These are phyloP conservation scores for Tenthredo amoena DNA, from an alignment of 2,888 invertebrate species.

Conservation along the genomic window DNA sequence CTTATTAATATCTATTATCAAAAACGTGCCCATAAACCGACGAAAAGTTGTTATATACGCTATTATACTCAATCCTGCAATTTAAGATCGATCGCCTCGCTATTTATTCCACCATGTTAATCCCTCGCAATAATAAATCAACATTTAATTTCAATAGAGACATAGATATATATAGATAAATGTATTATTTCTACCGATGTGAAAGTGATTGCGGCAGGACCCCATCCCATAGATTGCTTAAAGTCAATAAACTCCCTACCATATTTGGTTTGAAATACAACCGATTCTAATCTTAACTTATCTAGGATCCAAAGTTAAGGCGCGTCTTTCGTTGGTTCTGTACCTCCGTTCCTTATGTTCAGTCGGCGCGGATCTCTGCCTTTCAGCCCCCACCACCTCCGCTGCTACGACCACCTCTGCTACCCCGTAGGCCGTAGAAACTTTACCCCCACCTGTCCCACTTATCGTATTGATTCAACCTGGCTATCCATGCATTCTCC, in stretches of 20 bases:
- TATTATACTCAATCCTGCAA: not conserved
- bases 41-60: not conserved
- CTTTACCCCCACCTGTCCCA: constrained; percentile 71
- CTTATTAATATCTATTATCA: not conserved
- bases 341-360: constrained; percentile 65
- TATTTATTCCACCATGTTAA: not conserved
- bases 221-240: not conserved
- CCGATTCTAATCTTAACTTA: constrained; percentile 52
- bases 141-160: not conserved
- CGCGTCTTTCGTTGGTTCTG: constrained; percentile 66
- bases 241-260: constrained; percentile 38
- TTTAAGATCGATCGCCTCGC: not conserved
- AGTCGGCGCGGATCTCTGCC: constrained; percentile 59
- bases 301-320: constrained; percentile 66
- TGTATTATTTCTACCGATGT: not conserved
- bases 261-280: constrained; percentile 52
- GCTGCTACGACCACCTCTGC: constrained; percentile 64
- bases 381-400: constrained; percentile 56
- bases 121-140: not conserved
- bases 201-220: constrained; percentile 26
- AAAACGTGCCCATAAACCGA: not conserved
- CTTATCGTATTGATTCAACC: constrained; percentile 77
- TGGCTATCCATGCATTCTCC: constrained; percentile 63
- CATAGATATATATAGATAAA: not conserved
- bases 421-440: constrained; percentile 55